Evolutionary conservation across 2,888 invertebrate genomes (phyloP), one percentile per base, ranked within the genome.

Genomic region (Acrocera orbiculus): DNA sequence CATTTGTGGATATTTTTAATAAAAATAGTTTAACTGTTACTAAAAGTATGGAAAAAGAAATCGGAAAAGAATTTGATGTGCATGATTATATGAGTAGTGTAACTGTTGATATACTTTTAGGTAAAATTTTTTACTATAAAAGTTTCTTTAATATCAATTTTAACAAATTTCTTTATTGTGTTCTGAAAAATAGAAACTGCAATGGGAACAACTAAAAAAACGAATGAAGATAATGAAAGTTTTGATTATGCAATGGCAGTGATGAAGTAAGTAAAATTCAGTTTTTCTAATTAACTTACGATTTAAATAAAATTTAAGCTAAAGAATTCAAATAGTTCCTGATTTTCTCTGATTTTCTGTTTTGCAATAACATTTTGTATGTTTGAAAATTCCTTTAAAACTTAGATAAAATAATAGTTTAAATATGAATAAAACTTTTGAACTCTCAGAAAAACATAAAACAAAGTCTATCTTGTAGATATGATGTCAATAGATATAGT

Each of bases 181-280:
- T n/a, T n/a, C n/a, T n/a, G 81, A 42, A 64, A 82, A 26, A 57
- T 76, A 19, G 78, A 82, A 63, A 83, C 83, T 10, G 83, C 80
- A 0, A 83, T 83, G 83, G 83, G 83, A 16, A n/a, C n/a, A n/a
- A 76, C 76, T 35, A 79, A 74, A 50, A 69, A 70, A 44, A 75
- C 75, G 24, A 73, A 80, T 55, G 69, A 76, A 51, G 66, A 70
- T 53, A 65, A 70, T 48, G 61, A 69, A 47, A 79, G 81, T 34
- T 77, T 72, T 49, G 78, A 82, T 47, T 83, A 82, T 47, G 82
- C 82, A 5, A 73, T 78, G 71, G 82, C 82, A 39, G 82, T 82
- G 0, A 80, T 82, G 71, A 80, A 82, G 25, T 25, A 25, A 25
- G 25, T 13, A 25, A 7, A n/a, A n/a, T n/a, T n/a, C n/a, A n/a